Evolutionary conservation across 2,797 vertebrate species (phyloP), one percentile per base, ranked within the genome.

Genomic region (Aulostomus chinensis): DNA sequence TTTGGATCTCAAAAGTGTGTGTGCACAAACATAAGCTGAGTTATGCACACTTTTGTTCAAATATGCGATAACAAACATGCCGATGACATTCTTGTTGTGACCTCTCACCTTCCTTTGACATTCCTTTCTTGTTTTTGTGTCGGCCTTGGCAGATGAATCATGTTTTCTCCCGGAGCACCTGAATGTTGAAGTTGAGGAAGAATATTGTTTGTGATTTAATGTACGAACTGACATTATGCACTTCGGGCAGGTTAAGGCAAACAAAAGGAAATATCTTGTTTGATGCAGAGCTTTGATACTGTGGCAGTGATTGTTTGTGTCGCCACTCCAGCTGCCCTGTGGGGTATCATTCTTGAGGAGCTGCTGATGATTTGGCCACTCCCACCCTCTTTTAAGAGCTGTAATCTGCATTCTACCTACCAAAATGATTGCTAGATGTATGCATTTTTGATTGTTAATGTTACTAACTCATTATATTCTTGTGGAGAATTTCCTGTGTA

Each of bases 81-180:
- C 53, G 32, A 2, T 55, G 77, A 50, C 76, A 83, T 87, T 86
- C 76, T 58, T 85, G 34, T 20, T 1, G 20, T 20, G 72, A 75
- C 81, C 65, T 76, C 33, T 84, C 64, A 73, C 77, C 77, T 79
- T 59, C 58, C 56, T 51, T 18, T 69, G 58, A 55, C 59, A 54
- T 78, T 74, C 79, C 34, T 63, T 13, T 49, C 47, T 71, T 80
- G 75, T 74, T 77, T 78, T 78, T 57, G 31, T 49, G 18, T 66
- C 8, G 0, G 26, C 7, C 9, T 22, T 43, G 55, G 56, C 38
- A 21, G 51, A 55, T 73, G 63, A 83, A 53, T 69, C 54, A 56
- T 33, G 29, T 43, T 46, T 37, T 41, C 24, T 15, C 15, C 48
- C 1, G 3, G 3, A 56, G 17, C 18, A 18, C 17, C 9, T 15